Conservation (phyloP, 2,797 vertebrate genomes). For the Sitta carolinensis region DNA sequence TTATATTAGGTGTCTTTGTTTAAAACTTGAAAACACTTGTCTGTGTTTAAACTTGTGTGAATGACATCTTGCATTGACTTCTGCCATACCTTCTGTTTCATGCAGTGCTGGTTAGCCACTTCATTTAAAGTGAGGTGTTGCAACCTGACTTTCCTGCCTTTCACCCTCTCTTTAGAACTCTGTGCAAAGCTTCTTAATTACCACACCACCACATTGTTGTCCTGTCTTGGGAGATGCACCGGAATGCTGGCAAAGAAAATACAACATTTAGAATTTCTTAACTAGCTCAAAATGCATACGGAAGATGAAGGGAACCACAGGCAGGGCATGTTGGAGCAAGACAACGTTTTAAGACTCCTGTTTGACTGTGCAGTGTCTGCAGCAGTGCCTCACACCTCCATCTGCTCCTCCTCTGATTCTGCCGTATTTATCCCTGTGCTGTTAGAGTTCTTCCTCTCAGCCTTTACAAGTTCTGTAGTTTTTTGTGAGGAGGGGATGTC, state of each 20-base stretch:
- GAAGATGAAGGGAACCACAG: neutral
- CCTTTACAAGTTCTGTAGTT: neutral
- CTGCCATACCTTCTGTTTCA: neutral
- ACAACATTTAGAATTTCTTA: neutral
- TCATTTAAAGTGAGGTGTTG: neutral
- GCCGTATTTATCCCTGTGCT: accelerated
- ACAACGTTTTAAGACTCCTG: neutral
- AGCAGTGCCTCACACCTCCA: neutral
- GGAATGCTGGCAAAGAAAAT: neutral
- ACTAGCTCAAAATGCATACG: neutral
- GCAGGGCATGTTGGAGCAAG: accelerated
- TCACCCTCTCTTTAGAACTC: neutral
- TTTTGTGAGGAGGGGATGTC: accelerated
- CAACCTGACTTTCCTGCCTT: neutral
- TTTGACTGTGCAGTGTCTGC: neutral
- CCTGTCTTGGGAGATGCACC: neutral
- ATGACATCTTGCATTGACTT: neutral
- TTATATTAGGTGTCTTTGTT: neutral
- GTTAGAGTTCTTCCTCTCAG: neutral
- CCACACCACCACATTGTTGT: neutral
- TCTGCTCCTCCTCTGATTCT: neutral
- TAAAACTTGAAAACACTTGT: neutral
- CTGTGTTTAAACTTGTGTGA: neutral
- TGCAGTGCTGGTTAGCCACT: neutral
- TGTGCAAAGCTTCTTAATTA: neutral